Evolutionary conservation across 1,140 invertebrate genomes (phyloP), one percentile per base, ranked within the genome.

Genomic region (Cherax destructor): DNA sequence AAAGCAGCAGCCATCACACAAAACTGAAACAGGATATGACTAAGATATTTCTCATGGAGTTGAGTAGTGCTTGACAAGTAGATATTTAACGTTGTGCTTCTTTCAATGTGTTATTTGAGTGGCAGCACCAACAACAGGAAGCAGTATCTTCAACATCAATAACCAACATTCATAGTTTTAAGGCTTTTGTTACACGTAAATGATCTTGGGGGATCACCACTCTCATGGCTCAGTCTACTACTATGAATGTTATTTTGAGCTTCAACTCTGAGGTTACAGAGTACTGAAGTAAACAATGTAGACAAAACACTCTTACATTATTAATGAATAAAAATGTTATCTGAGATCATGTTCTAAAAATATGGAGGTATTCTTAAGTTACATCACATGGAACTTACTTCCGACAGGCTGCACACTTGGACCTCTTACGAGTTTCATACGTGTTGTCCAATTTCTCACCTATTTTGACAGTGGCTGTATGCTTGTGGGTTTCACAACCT

Each of bases 381-480:
- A 47, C 24, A 18, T 30, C 78, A 24, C 9, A n/a, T 30, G 61
- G 5, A 9, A 52, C 16, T 79, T 87, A 87, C 76, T 78, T 87
- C 16, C 24, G 30, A 61, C 85, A 87, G 24, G 76, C 16, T 30
- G 74, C 56, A 91, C 89, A 91, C 59, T 91, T 91, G 83, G 83
- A n/a, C n/a, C 80, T 91, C 47, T 84, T 84, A 24, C 49, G 59
- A n/a, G 56, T 41, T 50, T 91, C 89, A 86, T 30, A 83, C 13
- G 74, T 56, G 61, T 89, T 79, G 47, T 91, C 89, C 83, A 91
- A 30, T 41, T 72, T 78, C n/a, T 86, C 83, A 56, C 89, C 89
- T 65, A 91, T 91, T 79, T 86, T 91, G 83, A 91, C 83, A 69
- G 89, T 72, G 5, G 21, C 83, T 69, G 83, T 69, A 18, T 59